Evolutionary conservation across 2,797 vertebrate species (phyloP).

Genomic region (Argyrosomus regius): DNA sequence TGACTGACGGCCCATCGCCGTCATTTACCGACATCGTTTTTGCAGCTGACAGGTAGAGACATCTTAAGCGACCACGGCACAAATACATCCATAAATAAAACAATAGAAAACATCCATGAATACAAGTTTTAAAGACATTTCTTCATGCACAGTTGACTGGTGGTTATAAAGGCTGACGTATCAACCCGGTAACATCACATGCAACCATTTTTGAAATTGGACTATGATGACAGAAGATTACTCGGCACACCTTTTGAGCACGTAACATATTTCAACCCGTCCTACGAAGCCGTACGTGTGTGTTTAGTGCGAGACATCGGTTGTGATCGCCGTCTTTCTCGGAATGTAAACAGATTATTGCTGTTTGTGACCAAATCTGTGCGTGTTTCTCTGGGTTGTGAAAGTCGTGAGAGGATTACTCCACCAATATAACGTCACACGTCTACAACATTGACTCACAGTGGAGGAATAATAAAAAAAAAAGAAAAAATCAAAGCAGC

Average conservation of each 20-base stretch:
- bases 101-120: slow-evolving; percentile 53
- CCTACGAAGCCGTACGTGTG: neutral
- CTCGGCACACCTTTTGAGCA: neutral
- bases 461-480: neutral
- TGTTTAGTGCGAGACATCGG: slow-evolving; percentile 12
- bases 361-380: slow-evolving; percentile 19
- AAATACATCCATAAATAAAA: slow-evolving; percentile 72
- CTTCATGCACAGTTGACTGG: slow-evolving; percentile 74
- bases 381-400: slow-evolving; percentile 6
- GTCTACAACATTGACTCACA: neutral
- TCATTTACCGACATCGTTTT: slow-evolving; percentile 12
- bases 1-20: slow-evolving; percentile 35
- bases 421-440: neutral
- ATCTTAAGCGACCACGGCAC: slow-evolving; percentile 70
- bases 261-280: neutral
- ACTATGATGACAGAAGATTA: neutral
- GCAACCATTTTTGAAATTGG: slow-evolving; percentile 23
- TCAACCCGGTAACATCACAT: slow-evolving; percentile 20
- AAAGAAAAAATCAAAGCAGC: neutral
- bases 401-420: neutral
- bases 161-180: slow-evolving; percentile 31
- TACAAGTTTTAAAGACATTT: slow-evolving; percentile 31
- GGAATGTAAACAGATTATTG: slow-evolving; percentile 70
- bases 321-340: slow-evolving; percentile 27
- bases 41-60: slow-evolving; percentile 39